phyloP scores from a whole-genome alignment of 2,797 vertebrate species.

The Cygnus olor region DNA sequence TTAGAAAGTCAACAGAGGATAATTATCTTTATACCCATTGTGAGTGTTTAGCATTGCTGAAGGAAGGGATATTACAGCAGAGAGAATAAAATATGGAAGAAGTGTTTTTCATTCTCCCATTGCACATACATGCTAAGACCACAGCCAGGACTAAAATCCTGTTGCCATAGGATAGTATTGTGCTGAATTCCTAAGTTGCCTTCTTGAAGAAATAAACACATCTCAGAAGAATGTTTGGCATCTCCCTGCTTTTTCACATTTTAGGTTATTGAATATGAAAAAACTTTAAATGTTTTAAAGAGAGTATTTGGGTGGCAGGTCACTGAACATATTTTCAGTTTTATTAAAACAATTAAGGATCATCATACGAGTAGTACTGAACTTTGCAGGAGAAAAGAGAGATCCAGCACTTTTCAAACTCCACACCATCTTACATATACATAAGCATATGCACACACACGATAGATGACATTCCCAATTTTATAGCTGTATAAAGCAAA shows the following conservation, averaged over 20 bases:
- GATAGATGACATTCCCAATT: not conserved
- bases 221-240: constrained; percentile 25
- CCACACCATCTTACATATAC: not conserved
- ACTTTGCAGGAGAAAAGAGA: not conserved
- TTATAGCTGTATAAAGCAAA: not conserved
- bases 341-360: not conserved
- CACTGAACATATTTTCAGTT: not conserved
- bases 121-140: not conserved
- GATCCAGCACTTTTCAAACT: not conserved
- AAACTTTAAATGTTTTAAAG: not conserved
- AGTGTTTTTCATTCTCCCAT: not conserved
- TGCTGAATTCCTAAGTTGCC: not conserved
- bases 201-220: constrained; percentile 8
- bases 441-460: not conserved
- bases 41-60: not conserved
- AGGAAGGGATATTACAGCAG: not conserved
- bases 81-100: not conserved
- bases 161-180: not conserved
- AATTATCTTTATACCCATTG: not conserved
- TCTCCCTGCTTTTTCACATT: not conserved
- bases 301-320: not conserved
- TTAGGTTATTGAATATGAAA: not conserved
- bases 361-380: not conserved
- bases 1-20: not conserved
- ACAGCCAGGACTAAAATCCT: not conserved